Base-by-base conservation (phyloP, 2,113 vertebrate species). In the Ranitomeya variabilis region DNA sequence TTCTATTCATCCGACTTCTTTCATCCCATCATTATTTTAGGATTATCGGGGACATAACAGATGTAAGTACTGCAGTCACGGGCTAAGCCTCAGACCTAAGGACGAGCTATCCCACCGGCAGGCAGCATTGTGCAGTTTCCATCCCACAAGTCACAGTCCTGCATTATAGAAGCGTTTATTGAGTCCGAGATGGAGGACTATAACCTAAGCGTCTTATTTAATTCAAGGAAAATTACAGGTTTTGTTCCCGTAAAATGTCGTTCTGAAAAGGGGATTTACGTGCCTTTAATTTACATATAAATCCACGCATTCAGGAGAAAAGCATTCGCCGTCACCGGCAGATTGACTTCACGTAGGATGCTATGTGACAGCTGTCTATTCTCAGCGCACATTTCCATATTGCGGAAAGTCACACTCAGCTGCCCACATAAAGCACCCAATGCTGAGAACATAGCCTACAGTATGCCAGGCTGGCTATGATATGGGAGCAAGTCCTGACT, bases 341-440 rank as follows among this genome's bases (percentile, higher is more conserved):
- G 86, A 80, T 45, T 87, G 86, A 80, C 77, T 19, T 37, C n/a
- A 66, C 66, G 78, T 87, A 80, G 86, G 86, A 23, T 80, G 78
- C 6, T 78, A 57, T 71, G 23, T 87, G 86, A 87, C 86, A 87
- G 86, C 51, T 81, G 86, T 80, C 86, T 87, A 71, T 87, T 87
- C 62, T 37, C 62, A 19, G 26, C 18, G 80, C n/a, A 79, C 74
- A 87, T 80, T 87, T 67, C 66, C 76, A 87, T 79, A 77, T 76
- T 26, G 16, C 13, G 15, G 18, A 66, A 52, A 55, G 21, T 60
- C 60, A 67, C 21, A 54, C 12, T 66, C 76, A 23, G 8, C 55
- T 67, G 26, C 31, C 74, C n/a, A 79, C 31, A 86, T n/a, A 9
- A 79, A 64, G 14, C 31, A 66, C 74, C 79, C 57, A 79, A 79